Evolutionary conservation across 2,113 vertebrate genomes (phyloP).

Genomic region (Caretta caretta): DNA sequence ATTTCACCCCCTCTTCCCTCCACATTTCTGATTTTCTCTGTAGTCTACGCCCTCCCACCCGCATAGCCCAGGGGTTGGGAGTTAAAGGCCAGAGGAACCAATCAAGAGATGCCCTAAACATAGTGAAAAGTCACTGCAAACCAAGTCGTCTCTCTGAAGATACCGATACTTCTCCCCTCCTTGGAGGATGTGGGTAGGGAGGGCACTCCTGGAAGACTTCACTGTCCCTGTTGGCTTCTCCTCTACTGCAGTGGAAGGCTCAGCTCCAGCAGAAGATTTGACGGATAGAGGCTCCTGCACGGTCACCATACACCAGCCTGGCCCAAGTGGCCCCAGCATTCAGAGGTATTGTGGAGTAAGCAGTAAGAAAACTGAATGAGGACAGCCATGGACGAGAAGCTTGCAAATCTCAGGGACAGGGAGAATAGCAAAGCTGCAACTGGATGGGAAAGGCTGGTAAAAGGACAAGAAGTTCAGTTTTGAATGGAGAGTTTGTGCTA

Average conservation of each 20-base stretch:
- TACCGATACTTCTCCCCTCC: background rate
- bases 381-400: no score
- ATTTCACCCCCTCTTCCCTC: background rate
- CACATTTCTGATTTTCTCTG: background rate
- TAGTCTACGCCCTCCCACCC: background rate
- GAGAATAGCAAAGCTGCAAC: background rate
- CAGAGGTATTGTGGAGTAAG: background rate
- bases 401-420: background rate
- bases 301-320: background rate
- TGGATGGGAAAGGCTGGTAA: background rate
- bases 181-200: background rate
- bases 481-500: background rate
- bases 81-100: background rate
- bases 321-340: background rate
- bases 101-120: background rate
- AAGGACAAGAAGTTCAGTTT: background rate
- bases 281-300: background rate
- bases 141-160: background rate
- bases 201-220: background rate
- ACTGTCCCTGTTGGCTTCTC: background rate
- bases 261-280: background rate
- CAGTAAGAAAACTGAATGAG: background rate
- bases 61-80: background rate
- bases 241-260: background rate
- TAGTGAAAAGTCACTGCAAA: background rate